These are phyloP conservation scores for Pomatorhinus ruficollis DNA, from an alignment of 2,113 vertebrate species.

Conservation along the genomic window DNA sequence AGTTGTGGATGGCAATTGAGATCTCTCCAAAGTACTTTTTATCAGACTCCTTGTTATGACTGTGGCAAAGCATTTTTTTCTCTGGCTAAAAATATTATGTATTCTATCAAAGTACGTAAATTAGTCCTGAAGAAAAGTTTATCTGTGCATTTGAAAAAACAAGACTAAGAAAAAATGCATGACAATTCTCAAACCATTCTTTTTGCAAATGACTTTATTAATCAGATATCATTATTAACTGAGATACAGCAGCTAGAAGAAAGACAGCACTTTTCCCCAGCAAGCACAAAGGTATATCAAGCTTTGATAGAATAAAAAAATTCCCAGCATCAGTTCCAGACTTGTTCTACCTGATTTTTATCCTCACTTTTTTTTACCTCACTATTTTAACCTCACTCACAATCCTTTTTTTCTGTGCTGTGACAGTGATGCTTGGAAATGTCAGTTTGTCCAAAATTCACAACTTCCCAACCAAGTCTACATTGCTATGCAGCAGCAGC, in stretches of 20 bases:
- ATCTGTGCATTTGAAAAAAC: not conserved
- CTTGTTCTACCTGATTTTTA: not conserved
- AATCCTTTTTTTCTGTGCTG: not conserved
- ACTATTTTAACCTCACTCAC: not conserved
- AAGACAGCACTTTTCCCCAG: not conserved
- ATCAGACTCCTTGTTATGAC: not conserved
- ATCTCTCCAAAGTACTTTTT: not conserved
- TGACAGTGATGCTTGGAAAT: not conserved
- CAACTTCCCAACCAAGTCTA: not conserved
- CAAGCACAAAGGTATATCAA: not conserved
- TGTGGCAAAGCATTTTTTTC: not conserved
- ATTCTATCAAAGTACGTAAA: not conserved
- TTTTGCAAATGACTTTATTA: not conserved
- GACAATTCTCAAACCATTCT: not conserved
- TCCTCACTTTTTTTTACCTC: not conserved
- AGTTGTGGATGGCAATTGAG: not conserved
- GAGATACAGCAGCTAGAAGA: not conserved
- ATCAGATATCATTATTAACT: not conserved
- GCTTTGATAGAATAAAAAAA: not conserved
- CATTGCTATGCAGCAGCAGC: not conserved
- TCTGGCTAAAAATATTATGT: not conserved
- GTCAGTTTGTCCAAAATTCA: not conserved
- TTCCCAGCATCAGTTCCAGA: not conserved
- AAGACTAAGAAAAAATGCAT: not conserved
- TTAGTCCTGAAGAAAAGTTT: not conserved